A percentile compares a stretch with the other conserved stretches of the same genome.
Conservation (phyloP, 1,140 invertebrate genomes). For the Galendromus occidentalis region DNA sequence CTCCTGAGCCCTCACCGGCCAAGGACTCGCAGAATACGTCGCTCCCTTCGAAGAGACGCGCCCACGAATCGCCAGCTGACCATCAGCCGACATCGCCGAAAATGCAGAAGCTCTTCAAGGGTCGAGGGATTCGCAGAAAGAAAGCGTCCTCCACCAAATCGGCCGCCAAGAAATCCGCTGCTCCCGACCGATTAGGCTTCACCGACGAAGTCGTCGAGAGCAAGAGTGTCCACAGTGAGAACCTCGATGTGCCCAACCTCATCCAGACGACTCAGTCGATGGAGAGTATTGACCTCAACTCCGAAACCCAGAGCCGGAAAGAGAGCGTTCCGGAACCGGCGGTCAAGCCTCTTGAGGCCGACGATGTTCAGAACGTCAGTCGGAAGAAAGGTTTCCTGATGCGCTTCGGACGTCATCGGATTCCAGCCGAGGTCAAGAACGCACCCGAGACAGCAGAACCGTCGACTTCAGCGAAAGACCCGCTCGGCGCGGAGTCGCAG, state of each 20-base stretch:
- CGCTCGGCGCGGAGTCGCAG: background rate
- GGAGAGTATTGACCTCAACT: slow-evolving; percentile 9
- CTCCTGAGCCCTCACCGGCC: background rate
- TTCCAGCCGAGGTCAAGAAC: background rate
- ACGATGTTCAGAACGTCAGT: slow-evolving; percentile 8
- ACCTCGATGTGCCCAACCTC: background rate
- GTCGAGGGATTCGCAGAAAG: background rate
- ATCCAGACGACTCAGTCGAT: slow-evolving; percentile 9
- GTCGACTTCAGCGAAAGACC: background rate
- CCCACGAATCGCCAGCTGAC: background rate
- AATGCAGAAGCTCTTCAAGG: slow-evolving; percentile 5
- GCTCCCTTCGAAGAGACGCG: background rate
- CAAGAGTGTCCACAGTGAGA: background rate
- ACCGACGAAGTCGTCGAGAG: background rate
- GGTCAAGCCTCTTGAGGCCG: background rate
- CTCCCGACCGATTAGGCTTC: background rate
- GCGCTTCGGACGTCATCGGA: background rate
- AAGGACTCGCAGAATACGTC: too few species aligned
- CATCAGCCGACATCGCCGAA: background rate
- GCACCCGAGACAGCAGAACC: background rate
- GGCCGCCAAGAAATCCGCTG: background rate
- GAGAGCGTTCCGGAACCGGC: background rate
- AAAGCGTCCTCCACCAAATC: background rate
- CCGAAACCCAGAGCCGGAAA: background rate
- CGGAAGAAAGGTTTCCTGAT: slow-evolving; percentile 6